phyloP scores from a whole-genome alignment of 2,113 vertebrate genomes.

The Otocyon megalotis region DNA sequence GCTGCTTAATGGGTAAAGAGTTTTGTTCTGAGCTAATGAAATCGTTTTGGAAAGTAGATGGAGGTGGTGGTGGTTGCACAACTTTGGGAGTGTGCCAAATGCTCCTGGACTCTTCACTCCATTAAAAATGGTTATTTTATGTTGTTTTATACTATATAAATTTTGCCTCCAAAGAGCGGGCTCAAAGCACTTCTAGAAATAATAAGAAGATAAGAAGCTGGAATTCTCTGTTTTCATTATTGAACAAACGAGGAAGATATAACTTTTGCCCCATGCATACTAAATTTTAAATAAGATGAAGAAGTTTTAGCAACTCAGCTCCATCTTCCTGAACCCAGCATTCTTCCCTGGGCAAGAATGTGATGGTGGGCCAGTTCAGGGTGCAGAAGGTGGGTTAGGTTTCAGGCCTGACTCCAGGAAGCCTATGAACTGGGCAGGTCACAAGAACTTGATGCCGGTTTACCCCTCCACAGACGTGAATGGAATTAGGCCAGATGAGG shows the following conservation, averaged over 20 bases:
- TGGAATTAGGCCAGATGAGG: background rate
- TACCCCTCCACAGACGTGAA: background rate
- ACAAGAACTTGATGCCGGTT: background rate
- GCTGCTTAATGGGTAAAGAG: background rate
- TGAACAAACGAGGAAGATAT: background rate
- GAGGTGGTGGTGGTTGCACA: fast-evolving
- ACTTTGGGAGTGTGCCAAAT: background rate
- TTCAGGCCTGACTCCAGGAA: background rate
- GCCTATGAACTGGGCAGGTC: fast-evolving
- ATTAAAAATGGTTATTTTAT: background rate
- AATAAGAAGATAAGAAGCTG: background rate
- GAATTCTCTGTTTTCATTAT: background rate
- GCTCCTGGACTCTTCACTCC: background rate
- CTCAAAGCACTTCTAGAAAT: background rate
- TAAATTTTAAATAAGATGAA: background rate
- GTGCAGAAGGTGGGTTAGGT: background rate
- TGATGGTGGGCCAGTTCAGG: fast-evolving
- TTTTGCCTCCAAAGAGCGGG: background rate
- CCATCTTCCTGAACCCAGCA: background rate
- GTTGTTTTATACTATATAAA: background rate
- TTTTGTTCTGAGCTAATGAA: background rate
- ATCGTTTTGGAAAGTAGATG: background rate
- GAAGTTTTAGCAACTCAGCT: background rate
- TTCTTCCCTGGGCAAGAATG: background rate
- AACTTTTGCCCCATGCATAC: background rate